These are phyloP conservation scores for Mixornis gularis DNA, from an alignment of 2,113 vertebrate genomes.

Conservation along the genomic window DNA sequence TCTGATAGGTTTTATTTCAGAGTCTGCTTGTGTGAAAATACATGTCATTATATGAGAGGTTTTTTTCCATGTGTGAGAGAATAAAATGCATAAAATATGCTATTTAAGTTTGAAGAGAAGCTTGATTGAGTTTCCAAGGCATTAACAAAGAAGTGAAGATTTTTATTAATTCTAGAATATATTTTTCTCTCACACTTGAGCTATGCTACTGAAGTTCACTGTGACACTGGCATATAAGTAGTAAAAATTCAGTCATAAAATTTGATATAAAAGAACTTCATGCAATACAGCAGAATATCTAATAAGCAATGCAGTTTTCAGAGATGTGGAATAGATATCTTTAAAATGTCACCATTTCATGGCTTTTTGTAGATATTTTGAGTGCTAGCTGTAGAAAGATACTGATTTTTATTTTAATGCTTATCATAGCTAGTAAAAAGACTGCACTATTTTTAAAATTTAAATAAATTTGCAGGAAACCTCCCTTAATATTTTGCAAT, in stretches of 20 bases:
- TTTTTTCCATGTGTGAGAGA: neutral
- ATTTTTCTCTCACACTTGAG: conserved; percentile 13
- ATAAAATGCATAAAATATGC: neutral
- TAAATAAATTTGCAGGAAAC: neutral
- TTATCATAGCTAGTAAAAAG: conserved; percentile 12
- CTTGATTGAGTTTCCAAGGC: conserved; percentile 45
- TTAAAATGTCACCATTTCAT: conserved; percentile 44
- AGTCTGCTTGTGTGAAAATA: neutral
- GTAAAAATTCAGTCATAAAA: conserved; percentile 38
- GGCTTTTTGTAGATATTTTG: neutral
- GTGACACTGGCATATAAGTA: neutral
- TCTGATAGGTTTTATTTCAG: neutral
- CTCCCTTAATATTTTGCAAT: neutral
- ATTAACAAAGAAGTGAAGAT: conserved; percentile 3
- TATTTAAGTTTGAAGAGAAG: neutral
- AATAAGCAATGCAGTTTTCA: conserved; percentile 28
- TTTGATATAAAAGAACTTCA: neutral
- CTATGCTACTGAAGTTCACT: neutral
- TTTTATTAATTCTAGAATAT: conserved; percentile 38
- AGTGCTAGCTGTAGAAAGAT: neutral
- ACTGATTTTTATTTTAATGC: conserved; percentile 21
- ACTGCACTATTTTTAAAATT: neutral
- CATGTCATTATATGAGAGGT: neutral
- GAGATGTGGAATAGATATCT: conserved; percentile 16
- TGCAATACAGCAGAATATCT: conserved; percentile 40